Evolutionary conservation across 1,140 invertebrate genomes (phyloP).

Genomic region (Oedothorax gibbosus): DNA sequence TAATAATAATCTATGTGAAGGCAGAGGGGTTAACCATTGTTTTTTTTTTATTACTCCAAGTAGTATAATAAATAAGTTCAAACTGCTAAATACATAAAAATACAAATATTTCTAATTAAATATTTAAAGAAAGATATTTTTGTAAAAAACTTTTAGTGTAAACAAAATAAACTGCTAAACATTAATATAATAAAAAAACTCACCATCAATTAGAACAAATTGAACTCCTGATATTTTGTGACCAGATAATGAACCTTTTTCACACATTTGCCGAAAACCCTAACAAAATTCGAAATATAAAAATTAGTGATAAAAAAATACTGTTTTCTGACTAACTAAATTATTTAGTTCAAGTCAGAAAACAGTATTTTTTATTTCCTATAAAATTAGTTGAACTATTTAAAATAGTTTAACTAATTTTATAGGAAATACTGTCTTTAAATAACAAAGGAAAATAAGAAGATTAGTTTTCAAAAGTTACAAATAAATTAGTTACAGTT

Average conservation of each 20-base stretch:
- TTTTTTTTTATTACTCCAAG: no score
- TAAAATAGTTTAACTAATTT: not conserved
- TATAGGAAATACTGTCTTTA: not conserved
- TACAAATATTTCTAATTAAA: no score
- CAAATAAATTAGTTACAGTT: no score
- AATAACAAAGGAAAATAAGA: not conserved
- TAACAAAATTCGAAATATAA: conserved; percentile 29
- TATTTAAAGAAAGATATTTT: no score
- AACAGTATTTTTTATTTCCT: no score
- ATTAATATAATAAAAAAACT: conserved; percentile 36
- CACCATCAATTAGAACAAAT: conserved; percentile 85
- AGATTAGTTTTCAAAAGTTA: not conserved
- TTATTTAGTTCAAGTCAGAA: no score
- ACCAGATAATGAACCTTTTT: conserved; percentile 78
- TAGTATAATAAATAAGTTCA: no score
- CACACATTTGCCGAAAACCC: conserved; percentile 75
- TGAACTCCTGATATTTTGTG: conserved; percentile 90
- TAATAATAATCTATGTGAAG: no score
- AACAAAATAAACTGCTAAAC: not conserved
- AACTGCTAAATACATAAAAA: no score
- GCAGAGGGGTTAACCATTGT: no score
- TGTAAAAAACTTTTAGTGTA: not conserved
- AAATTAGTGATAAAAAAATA: not conserved
- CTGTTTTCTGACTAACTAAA: not conserved
- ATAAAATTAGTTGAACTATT: no score